Evolutionary conservation across 2,888 invertebrate species (phyloP).

Genomic region (Hecatera dysodea): DNA sequence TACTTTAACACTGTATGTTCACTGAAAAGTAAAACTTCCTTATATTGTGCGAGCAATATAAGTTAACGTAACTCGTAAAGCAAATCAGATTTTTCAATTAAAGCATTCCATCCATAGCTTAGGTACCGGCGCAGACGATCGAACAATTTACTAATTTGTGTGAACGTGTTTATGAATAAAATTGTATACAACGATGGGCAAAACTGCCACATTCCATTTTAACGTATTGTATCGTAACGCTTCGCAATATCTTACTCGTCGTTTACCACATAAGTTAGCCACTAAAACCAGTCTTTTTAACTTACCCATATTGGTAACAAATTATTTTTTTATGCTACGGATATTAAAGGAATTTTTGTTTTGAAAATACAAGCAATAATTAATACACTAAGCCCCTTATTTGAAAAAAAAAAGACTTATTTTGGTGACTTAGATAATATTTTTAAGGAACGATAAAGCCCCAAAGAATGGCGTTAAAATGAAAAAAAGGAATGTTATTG

Average conservation of each 20-base stretch:
- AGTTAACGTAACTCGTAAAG: conserved; percentile 69
- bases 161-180: conserved; percentile 54
- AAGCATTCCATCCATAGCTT: conserved; percentile 80
- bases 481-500: conserved; percentile 25
- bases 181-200: conserved; percentile 73
- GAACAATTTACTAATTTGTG: conserved; percentile 56
- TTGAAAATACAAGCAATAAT: conserved; percentile 12
- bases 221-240: conserved; percentile 47
- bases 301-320: not conserved
- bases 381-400: conserved; percentile 1
- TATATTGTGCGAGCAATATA: conserved; percentile 74
- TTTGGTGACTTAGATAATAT: conserved; percentile 43
- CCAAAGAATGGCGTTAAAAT: conserved; percentile 41
- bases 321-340: not conserved
- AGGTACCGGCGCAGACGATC: conserved; percentile 58
- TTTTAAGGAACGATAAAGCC: conserved; percentile 53
- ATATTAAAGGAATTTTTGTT: conserved; percentile 4
- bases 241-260: conserved; percentile 43
- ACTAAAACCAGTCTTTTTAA: conserved; percentile 35
- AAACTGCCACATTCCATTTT: conserved; percentile 75
- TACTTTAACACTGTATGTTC: conserved; percentile 49
- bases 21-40: conserved; percentile 67
- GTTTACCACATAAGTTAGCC: conserved; percentile 22
- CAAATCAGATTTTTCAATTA: conserved; percentile 66
- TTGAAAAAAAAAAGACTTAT: conserved; percentile 17